Evolutionary conservation across 1,140 invertebrate species (phyloP), one percentile per base, ranked within the genome.

Genomic region (Drosophila pachea): DNA sequence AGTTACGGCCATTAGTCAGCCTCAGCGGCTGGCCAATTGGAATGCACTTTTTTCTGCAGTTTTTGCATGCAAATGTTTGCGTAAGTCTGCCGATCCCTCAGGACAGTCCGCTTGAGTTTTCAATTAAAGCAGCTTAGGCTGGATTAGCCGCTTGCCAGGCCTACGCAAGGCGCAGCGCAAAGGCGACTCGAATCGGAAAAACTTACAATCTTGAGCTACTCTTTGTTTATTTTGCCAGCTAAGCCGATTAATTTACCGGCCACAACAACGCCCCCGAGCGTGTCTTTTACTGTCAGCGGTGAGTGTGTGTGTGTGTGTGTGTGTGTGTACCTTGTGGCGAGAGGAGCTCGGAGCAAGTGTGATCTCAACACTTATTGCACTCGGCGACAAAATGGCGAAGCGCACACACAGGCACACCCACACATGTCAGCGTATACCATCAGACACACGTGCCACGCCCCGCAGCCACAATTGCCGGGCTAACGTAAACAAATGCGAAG

Each of bases 61-160:
- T 63, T 14, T 35, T 63, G 31, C 35, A 11, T 4, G 11, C 4
- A 9, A 40, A n/a, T 33, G 38, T 52, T 48, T 63, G 31, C 49
- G 43, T 16, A 47, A 54, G 47, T 61, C 38, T 58, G 22, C 22
- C 1, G 22, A 60, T 65, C 49, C 49, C 9, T 33, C 33, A 14
- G 22, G 58, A 55, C 14, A 61, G 33, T 38, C 38, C 52, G 61
- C 58, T 74, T 73, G 60, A 53, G 59, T 68, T 76, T 81, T 81
- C 77, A 81, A 81, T 81, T 81, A 81, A 81, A 81, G 67, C 4
- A 38, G 69, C 66, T 73, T 73, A 59, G 22, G 31, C 6, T 22
- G 32, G 45, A 43, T 69, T 65, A 70, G 54, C 68, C 45, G 40
- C 47, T 53, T 47, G 22, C 22, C 14, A 43, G 22, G 32, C 12